Conservation (phyloP, 2,888 invertebrate species). For the Drosophila colorata region DNA sequence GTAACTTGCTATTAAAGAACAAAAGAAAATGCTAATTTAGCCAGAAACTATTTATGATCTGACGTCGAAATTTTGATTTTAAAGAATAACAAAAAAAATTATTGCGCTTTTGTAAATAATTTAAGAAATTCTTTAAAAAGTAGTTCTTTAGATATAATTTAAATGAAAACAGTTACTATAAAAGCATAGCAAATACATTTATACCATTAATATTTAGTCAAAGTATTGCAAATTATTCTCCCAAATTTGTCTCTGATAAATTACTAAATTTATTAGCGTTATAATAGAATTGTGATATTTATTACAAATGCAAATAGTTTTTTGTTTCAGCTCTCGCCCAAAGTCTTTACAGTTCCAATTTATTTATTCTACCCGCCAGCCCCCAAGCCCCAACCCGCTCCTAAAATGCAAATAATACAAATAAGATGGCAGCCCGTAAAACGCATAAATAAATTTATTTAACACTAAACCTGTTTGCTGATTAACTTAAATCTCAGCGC, state of each 20-base stretch:
- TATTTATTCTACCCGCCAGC: not conserved
- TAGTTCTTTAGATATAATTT: too few species aligned
- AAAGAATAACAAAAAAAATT: too few species aligned
- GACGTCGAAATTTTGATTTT: too few species aligned
- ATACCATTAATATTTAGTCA: too few species aligned
- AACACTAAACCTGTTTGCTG: conserved; percentile 78
- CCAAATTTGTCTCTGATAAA: not conserved
- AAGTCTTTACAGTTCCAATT: conserved; percentile 13
- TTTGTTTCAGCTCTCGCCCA: not conserved
- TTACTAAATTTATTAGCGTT: conserved; percentile 2
- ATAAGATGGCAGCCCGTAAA: conserved; percentile 53
- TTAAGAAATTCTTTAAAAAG: too few species aligned
- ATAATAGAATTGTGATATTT: conserved; percentile 2
- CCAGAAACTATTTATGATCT: too few species aligned
- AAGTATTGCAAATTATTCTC: too few species aligned
- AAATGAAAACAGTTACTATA: too few species aligned
- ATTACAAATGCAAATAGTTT: not conserved
- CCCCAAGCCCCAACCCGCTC: not conserved
- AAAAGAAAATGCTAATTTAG: too few species aligned
- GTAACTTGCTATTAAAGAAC: too few species aligned
- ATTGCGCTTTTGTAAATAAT: too few species aligned
- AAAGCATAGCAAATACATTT: too few species aligned
- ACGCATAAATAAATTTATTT: conserved; percentile 74
- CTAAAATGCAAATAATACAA: conserved; percentile 28
- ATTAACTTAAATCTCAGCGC: conserved; percentile 75